These are phyloP conservation scores for Tuta absoluta DNA, from an alignment of 2,888 invertebrate genomes.

Conservation along the genomic window DNA sequence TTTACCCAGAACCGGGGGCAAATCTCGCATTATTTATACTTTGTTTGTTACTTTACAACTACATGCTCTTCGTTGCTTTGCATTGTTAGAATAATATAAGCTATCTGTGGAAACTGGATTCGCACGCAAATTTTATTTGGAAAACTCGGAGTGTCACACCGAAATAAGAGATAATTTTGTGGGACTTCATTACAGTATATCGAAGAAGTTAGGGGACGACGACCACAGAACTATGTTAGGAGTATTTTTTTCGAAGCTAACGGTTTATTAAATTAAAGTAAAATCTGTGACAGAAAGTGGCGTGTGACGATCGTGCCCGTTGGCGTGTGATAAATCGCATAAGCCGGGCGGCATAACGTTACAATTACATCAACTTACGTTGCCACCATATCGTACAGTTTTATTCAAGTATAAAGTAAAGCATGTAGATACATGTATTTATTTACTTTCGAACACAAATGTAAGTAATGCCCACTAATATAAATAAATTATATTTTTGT, in stretches of 20 bases:
- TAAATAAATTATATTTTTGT: no score
- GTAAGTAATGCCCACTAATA: no score
- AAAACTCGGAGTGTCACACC: neutral
- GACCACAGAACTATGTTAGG: conserved; percentile 13
- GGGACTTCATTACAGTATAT: conserved; percentile 21
- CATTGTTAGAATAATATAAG: conserved; percentile 26
- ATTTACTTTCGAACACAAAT: no score
- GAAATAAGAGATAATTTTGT: conserved; percentile 15
- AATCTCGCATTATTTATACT: conserved; percentile 50
- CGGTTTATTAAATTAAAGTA: conserved; percentile 35
- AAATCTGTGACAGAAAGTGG: conserved; percentile 23
- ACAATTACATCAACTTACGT: conserved; percentile 13
- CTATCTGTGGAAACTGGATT: conserved; percentile 4
- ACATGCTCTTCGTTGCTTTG: neutral
- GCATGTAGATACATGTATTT: no score
- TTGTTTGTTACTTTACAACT: conserved; percentile 5
- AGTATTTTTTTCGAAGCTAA: conserved; percentile 34
- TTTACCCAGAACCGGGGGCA: conserved; percentile 46
- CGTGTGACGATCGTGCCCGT: conserved; percentile 26
- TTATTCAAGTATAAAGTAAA: conserved; percentile 6
- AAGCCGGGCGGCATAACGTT: conserved; percentile 11
- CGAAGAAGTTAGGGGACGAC: conserved; percentile 20
- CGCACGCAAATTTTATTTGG: conserved; percentile 1
- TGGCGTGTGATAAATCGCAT: conserved; percentile 41
- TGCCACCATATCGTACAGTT: neutral